These are phyloP conservation scores for Oreocharis arfaki DNA, from an alignment of 2,113 vertebrate genomes.

Conservation along the genomic window DNA sequence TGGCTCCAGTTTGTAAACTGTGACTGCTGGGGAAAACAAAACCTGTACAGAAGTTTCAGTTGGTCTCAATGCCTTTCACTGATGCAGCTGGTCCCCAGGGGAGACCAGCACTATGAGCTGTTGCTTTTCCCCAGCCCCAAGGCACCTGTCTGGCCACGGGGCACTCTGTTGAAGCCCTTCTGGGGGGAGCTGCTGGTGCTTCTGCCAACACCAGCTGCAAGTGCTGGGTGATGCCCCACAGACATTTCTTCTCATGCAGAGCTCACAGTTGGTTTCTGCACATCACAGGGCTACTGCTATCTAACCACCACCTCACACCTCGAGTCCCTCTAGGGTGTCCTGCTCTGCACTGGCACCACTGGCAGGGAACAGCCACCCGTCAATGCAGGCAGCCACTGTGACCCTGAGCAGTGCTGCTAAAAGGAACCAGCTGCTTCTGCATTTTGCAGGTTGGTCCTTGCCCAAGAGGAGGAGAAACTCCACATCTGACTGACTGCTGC, in stretches of 20 bases:
- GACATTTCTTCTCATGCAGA: rapidly evolving
- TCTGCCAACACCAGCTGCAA: neutral
- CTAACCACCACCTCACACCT: neutral
- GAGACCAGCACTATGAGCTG: neutral
- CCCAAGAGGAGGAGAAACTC: neutral
- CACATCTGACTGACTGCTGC: rapidly evolving
- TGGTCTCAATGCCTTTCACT: neutral
- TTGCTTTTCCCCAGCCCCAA: neutral
- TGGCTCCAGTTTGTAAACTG: conserved; percentile 32
- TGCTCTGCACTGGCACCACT: neutral
- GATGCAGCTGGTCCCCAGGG: rapidly evolving
- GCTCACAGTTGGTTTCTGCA: neutral
- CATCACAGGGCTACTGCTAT: neutral
- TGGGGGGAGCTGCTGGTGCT: rapidly evolving
- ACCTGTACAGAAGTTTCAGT: neutral
- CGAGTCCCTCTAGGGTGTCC: neutral
- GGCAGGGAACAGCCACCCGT: neutral
- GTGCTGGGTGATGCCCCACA: neutral
- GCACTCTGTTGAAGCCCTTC: neutral
- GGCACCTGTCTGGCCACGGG: rapidly evolving
- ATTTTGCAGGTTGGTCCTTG: neutral
- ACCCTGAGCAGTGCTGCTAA: rapidly evolving
- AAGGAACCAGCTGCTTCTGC: neutral
- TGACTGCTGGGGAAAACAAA: conserved; percentile 24
- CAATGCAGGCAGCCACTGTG: neutral